Conservation (phyloP, 2,888 invertebrate genomes). For the Plebejus melissa region DNA sequence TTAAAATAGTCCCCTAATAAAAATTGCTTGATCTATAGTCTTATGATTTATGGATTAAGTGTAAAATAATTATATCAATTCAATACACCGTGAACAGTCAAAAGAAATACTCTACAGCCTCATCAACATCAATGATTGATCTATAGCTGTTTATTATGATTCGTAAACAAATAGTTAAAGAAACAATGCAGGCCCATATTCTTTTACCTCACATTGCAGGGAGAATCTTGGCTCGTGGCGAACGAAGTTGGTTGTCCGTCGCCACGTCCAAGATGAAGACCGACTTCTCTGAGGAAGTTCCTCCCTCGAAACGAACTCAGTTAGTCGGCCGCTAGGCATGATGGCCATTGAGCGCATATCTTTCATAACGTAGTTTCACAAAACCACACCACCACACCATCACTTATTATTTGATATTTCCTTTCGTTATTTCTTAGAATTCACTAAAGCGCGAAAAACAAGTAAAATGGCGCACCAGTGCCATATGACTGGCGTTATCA, state of each 20-base stretch:
- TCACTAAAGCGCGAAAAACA: conserved; percentile 40
- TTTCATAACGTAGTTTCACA: conserved; percentile 54
- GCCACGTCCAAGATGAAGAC: conserved; percentile 63
- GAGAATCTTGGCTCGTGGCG: conserved; percentile 64
- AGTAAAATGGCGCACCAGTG: conserved; percentile 51
- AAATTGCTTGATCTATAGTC: no score
- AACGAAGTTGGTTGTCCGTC: conserved; percentile 49
- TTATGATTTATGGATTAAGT: neutral
- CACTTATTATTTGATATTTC: conserved; percentile 42
- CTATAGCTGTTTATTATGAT: neutral
- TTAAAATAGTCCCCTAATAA: no score
- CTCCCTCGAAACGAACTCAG: conserved; percentile 46
- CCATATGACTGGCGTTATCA: conserved; percentile 74
- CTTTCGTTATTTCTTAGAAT: conserved; percentile 34
- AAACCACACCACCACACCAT: conserved; percentile 52
- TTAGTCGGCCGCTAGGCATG: conserved; percentile 58
- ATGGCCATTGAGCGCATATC: conserved; percentile 52
- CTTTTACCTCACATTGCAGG: conserved; percentile 60
- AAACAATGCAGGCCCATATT: neutral
- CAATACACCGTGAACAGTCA: neutral
- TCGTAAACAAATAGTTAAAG: conserved; percentile 4
- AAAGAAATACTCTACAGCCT: neutral
- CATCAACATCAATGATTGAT: conserved; percentile 17
- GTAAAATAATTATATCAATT: neutral
- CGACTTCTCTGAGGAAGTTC: conserved; percentile 53